A percentile compares a stretch with the other conserved stretches of the same genome.
phyloP scores from a whole-genome alignment of 1,140 invertebrate species.

The Trichomalopsis sarcophagae region DNA sequence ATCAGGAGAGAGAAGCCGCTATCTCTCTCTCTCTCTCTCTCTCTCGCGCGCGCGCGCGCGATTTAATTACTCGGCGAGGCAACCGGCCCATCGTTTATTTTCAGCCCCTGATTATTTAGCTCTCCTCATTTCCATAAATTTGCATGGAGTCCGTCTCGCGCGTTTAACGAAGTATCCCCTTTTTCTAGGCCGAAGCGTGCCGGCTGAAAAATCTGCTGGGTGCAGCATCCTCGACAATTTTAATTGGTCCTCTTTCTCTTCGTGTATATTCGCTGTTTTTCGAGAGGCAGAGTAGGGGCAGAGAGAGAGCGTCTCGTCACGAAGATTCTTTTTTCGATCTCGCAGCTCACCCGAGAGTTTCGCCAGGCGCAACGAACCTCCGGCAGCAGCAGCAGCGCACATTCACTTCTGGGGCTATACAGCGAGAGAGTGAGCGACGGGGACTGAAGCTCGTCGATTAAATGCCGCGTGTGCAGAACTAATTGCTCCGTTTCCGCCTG shows the following conservation, averaged over 20 bases:
- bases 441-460: constrained; percentile 29
- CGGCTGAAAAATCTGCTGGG: background rate
- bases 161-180: background rate
- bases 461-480: constrained; percentile 39
- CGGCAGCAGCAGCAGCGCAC: too few relatives aligned
- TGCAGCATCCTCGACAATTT: background rate
- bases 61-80: background rate
- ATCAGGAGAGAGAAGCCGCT: background rate
- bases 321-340: background rate
- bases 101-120: background rate
- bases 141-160: background rate
- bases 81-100: background rate
- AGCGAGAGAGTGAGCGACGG: background rate
- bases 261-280: too few relatives aligned
- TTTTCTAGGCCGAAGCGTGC: background rate
- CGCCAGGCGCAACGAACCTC: background rate
- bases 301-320: too few relatives aligned
- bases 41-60: too few relatives aligned
- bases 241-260: background rate
- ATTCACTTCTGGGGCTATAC: background rate
- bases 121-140: background rate
- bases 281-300: too few relatives aligned
- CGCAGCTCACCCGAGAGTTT: background rate
- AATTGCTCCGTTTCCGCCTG: constrained; percentile 37
- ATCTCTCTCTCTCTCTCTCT: too few relatives aligned